Evolutionary conservation across 2,888 invertebrate genomes (phyloP).

Genomic region (Ochropleura leucogaster): DNA sequence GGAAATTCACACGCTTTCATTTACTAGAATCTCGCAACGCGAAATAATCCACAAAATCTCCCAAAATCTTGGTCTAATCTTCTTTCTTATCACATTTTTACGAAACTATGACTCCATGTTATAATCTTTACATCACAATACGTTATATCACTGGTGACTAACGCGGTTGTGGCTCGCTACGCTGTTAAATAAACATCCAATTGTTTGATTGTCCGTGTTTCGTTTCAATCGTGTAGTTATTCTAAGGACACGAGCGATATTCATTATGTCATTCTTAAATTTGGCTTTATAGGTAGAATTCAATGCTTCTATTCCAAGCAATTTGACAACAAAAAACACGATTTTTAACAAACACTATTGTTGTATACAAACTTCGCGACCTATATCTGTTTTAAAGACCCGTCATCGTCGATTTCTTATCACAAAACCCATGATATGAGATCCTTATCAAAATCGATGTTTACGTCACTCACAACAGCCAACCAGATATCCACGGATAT

Average conservation of each 20-base stretch:
- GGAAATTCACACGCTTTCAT: not conserved
- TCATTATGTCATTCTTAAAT: constrained; percentile 51
- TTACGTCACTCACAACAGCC: constrained; percentile 45
- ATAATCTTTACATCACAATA: constrained; percentile 62
- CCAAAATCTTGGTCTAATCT: constrained; percentile 37
- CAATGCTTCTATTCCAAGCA: not conserved
- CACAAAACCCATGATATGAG: constrained; percentile 32
- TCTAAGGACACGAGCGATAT: constrained; percentile 53
- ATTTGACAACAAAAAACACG: not conserved
- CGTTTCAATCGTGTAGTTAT: constrained; percentile 58
- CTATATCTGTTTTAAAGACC: constrained; percentile 42
- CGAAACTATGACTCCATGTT: constrained; percentile 54
- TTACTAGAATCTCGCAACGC: not conserved
- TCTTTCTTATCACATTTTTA: constrained; percentile 40
- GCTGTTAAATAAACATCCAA: constrained; percentile 72
- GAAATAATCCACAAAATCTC: constrained; percentile 20
- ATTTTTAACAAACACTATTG: not conserved
- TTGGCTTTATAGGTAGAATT: constrained; percentile 11
- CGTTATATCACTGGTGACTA: constrained; percentile 72
- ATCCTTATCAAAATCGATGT: constrained; percentile 32
- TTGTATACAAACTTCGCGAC: constrained; percentile 18
- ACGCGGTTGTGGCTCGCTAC: constrained; percentile 56
- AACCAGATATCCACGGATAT: constrained; percentile 7
- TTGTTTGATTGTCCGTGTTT: constrained; percentile 69
- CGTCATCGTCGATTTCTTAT: constrained; percentile 43